Evolutionary conservation across 2,888 invertebrate species (phyloP), one percentile per base, ranked within the genome.

Genomic region (Drosophila siamana): DNA sequence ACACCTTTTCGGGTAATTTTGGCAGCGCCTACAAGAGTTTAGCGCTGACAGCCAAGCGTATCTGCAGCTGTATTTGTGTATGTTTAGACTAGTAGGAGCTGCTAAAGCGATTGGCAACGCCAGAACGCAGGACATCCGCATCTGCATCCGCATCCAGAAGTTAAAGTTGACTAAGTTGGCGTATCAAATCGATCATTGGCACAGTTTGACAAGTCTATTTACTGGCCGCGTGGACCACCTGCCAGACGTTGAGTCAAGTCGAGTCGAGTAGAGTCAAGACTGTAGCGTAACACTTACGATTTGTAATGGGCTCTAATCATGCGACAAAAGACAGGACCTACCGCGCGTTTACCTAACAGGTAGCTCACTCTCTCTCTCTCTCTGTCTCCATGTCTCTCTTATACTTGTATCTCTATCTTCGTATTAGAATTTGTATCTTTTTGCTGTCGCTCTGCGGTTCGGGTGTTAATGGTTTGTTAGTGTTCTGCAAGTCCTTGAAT

Each of bases 131-230:
- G 72, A 63, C 55, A 28, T 41, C 41, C 36, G 51, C 64, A 78
- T 62, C 69, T 16, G 64, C 40, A 67, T 73, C 65, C 30, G 51
- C 70, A 65, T 59, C 60, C 62, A 77, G 74, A 69, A 80, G 72
- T 78, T 74, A n/a, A 19, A 19, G 19, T 3, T 19, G 75, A 78
- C 82, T 86, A 86, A 89, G 86, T 86, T 89, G 88, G 84, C 86
- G 89, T 90, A 74, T 67, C 89, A 79, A 90, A 90, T 90, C 90
- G 89, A 90, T 90, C 89, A 89, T 86, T 68, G 79, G 85, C 79
- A 86, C 86, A 81, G 74, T 86, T 80, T 90, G 87, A 89, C 84
- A 90, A 86, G 72, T 90, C 82, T 69, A 90, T 90, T 89, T 79
- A 48, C 41, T 38, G 43, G 4, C 36, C 11, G 11, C n/a, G 36